Percentiles rank a stretch among this genome's conserved stretches.
Evolutionary conservation across 2,797 vertebrate genomes (phyloP).

Genomic region (Coccyzus lansbergi): DNA sequence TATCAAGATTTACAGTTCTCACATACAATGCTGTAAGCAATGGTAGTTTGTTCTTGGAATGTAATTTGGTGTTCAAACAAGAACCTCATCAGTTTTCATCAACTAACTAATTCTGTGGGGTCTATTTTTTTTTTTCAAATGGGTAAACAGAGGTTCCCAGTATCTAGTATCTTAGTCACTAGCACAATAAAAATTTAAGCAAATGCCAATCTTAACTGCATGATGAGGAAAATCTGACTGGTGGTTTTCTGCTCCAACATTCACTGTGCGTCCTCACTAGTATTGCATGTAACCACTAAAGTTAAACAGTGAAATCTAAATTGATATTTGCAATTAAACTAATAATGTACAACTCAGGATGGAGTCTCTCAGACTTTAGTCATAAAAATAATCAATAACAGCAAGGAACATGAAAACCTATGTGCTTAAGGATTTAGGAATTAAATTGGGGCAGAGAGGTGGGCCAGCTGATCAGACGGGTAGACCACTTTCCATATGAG

Average conservation of each 20-base stretch:
- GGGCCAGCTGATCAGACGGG: not conserved
- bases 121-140: not conserved
- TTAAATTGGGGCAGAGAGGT: not conserved
- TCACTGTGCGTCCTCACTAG: not conserved
- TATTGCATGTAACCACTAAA: not conserved
- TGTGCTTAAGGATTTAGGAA: not conserved
- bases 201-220: not conserved
- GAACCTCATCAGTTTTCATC: not conserved
- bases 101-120: not conserved
- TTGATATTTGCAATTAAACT: not conserved
- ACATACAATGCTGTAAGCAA: fast-evolving
- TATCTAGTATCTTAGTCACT: not conserved
- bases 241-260: not conserved
- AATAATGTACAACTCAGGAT: not conserved
- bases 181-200: not conserved
- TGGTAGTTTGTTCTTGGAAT: not conserved
- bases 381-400: not conserved
- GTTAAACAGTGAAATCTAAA: not conserved
- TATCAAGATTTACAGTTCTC: not conserved
- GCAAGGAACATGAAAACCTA: not conserved
- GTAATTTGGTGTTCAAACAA: not conserved
- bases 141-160: not conserved
- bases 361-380: not conserved
- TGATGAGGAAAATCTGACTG: not conserved
- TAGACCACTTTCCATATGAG: no score